Evolutionary conservation across 2,113 vertebrate species (phyloP), one percentile per base, ranked within the genome.

Genomic region (Paramormyrops kingsleyae): DNA sequence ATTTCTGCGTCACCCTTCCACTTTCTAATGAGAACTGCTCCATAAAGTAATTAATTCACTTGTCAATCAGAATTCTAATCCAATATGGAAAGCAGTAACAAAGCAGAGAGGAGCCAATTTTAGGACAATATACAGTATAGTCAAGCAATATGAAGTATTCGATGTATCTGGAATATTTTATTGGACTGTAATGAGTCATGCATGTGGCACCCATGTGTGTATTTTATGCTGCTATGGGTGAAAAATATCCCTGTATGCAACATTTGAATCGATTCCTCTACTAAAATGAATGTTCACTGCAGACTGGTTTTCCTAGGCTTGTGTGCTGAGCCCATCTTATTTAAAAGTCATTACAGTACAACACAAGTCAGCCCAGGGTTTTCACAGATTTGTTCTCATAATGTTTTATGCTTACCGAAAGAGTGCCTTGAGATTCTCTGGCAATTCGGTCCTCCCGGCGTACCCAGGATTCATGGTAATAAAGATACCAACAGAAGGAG

Each of bases 401-500:
- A 87, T 87, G 31, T 87, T 87, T 70, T 27, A 39, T 85, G 35
- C 91, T 93, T 89, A 99, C 98, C 99, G 97, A 95, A 99, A 99
- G 24, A 99, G 96, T 87, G 98, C 97, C 93, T 99, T 99, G 70
- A 99, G 97, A 91, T 99, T 99, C 94, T 99, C 99, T 0, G 99
- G 99, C 3, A 99, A 96, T 92, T 99, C 99, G 0, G 99, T 98
- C 88, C 99, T 95, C 21, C 99, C 98, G 0, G 98, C 98, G 0
- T 99, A 99, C 15, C 99, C 98, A 0, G 98, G 99, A 92, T 99
- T 99, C 99, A 99, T 99, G 2, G 99, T 99, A 94, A 99, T 99
- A 93, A 99, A 99, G 94, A 99, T 99, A 1, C 99, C 99, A 0
- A 99, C 98, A 0, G 98, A 96, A 0, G 97, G 95, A 19, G 97